Evolutionary conservation across 2,888 invertebrate species (phyloP).

Genomic region (Pycnomerus fuliginosus): DNA sequence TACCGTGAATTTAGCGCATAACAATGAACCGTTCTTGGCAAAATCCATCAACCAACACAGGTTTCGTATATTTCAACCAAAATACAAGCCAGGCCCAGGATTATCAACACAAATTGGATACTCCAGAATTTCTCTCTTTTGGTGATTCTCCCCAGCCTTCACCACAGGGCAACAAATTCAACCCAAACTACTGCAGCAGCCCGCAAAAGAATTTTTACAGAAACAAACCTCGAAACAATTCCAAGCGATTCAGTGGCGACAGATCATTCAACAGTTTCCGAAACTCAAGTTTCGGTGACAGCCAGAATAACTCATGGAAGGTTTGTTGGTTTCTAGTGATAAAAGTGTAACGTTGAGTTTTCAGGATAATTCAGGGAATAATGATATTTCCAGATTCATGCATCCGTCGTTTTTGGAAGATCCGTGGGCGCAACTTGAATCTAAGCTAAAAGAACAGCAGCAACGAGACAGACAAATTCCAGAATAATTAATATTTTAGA

Average conservation of each 20-base stretch:
- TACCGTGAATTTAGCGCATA: neutral
- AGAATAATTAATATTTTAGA: no score
- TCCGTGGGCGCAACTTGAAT: slow-evolving; percentile 37
- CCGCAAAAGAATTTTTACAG: slow-evolving; percentile 24
- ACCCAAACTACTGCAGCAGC: slow-evolving; percentile 31
- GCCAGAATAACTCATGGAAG: no score
- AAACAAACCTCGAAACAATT: slow-evolving; percentile 6
- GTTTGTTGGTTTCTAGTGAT: no score
- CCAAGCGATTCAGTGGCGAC: neutral
- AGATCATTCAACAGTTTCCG: slow-evolving; percentile 6
- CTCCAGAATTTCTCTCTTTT: slow-evolving; percentile 30
- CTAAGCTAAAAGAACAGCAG: slow-evolving; percentile 8
- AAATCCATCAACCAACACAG: slow-evolving; percentile 8
- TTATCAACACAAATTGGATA: slow-evolving; percentile 18
- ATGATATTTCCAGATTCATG: slow-evolving; percentile 18
- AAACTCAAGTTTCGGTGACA: slow-evolving; percentile 9
- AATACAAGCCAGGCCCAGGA: slow-evolving; percentile 1
- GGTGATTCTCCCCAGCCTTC: slow-evolving; percentile 27
- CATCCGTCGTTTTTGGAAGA: slow-evolving; percentile 40
- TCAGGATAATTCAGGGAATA: no score
- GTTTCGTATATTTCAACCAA: slow-evolving; percentile 15
- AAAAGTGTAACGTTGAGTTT: no score
- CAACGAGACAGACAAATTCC: no score
- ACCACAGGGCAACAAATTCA: slow-evolving; percentile 25
- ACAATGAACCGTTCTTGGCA: slow-evolving; percentile 9